Conservation (phyloP, 1,140 invertebrate species). For the Mycetomoellerius zeteki region DNA sequence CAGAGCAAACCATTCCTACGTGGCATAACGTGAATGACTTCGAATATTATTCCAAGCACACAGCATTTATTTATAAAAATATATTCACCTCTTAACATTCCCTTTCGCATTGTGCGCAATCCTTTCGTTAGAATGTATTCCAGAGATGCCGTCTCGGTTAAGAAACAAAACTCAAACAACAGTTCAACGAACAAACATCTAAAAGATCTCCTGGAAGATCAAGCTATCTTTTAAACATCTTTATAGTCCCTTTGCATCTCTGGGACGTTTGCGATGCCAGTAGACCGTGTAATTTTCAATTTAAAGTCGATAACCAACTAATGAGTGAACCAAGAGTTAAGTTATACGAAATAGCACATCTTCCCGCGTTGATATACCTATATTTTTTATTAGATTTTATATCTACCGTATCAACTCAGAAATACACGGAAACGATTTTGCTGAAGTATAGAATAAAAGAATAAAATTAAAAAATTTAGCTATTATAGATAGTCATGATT, state of each 20-base stretch:
- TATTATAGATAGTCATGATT: too few species aligned
- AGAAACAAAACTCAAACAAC: conserved; percentile 40
- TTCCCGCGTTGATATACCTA: too few species aligned
- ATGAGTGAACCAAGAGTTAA: neutral
- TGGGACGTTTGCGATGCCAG: neutral
- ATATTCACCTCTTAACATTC: conserved; percentile 40
- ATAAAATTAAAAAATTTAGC: too few species aligned
- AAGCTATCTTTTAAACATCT: conserved; percentile 19
- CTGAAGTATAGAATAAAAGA: too few species aligned
- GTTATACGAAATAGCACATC: neutral
- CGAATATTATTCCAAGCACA: conserved; percentile 34
- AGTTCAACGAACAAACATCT: neutral
- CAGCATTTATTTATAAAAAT: neutral
- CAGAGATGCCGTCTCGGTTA: neutral
- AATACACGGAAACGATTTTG: neutral
- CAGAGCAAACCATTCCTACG: conserved; percentile 32
- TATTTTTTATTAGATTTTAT: too few species aligned
- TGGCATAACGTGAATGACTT: neutral
- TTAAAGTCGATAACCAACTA: conserved; percentile 21
- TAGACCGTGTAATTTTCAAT: conserved; percentile 27
- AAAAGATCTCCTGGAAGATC: conserved; percentile 6
- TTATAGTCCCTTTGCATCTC: neutral
- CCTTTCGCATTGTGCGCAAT: conserved; percentile 6
- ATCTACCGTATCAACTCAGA: neutral
- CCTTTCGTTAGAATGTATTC: conserved; percentile 25